These are phyloP conservation scores for Enteromius thamalakanensis DNA, from an alignment of 2,797 vertebrate species.

Conservation along the genomic window DNA sequence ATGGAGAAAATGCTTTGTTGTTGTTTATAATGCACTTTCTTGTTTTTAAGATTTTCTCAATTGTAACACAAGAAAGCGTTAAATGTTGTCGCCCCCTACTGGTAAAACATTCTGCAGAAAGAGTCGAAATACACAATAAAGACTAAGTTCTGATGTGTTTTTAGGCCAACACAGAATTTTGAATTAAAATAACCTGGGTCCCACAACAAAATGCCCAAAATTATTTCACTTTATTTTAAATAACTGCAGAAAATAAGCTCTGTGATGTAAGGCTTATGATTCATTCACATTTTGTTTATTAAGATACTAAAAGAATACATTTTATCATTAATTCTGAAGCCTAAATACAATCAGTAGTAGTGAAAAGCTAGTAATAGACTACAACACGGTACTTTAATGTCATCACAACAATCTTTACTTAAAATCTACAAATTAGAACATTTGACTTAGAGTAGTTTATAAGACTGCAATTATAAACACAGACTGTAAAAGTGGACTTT, in stretches of 20 bases:
- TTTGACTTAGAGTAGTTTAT: not conserved
- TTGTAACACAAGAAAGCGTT: not conserved
- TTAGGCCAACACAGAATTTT: not conserved
- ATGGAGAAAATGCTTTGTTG: not conserved
- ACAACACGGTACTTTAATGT: not conserved
- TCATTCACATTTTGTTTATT: not conserved
- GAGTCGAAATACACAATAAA: not conserved
- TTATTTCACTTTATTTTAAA: too few relatives aligned
- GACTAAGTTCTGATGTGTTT: not conserved
- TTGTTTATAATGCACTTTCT: not conserved
- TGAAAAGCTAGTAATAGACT: not conserved
- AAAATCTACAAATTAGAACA: not conserved
- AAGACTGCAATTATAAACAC: not conserved
- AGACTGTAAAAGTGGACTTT: not conserved
- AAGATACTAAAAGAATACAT: not conserved
- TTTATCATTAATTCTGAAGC: not conserved
- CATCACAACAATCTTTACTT: not conserved
- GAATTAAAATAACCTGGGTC: not conserved
- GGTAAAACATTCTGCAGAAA: not conserved
- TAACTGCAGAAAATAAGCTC: too few relatives aligned
- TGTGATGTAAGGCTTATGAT: not conserved
- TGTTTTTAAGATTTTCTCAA: not conserved
- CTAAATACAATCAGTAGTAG: not conserved
- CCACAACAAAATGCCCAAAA: not conserved
- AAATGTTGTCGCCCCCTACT: not conserved